A percentile compares a stretch with the other conserved stretches of the same genome.
Conservation (phyloP, 2,113 vertebrate genomes). For the Holacanthus passer region DNA sequence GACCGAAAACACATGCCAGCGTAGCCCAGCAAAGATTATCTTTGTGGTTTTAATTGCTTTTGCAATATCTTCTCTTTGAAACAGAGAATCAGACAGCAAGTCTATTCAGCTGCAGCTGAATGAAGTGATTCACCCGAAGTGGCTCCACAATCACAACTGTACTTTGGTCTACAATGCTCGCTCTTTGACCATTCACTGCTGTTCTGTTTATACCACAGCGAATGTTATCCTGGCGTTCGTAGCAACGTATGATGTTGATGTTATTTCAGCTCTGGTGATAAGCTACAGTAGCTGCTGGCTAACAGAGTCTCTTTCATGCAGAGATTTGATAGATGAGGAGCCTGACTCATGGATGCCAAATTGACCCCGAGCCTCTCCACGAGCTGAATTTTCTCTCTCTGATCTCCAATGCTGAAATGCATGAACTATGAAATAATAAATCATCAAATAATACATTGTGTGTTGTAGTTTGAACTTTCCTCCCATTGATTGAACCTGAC, state of each 20-base stretch:
- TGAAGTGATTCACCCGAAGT: slow-evolving; percentile 62
- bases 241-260: slow-evolving; percentile 47
- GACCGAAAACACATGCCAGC: background rate
- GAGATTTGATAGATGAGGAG: slow-evolving; percentile 54
- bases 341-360: slow-evolving; percentile 37
- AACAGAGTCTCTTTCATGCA: slow-evolving; percentile 67
- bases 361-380: slow-evolving; percentile 4
- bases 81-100: slow-evolving; percentile 37
- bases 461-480: background rate
- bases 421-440: background rate
- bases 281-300: slow-evolving; percentile 46
- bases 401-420: background rate
- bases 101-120: slow-evolving; percentile 65
- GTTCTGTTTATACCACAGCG: slow-evolving; percentile 51
- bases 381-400: background rate
- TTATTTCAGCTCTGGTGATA: slow-evolving; percentile 61
- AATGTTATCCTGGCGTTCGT: slow-evolving; percentile 45
- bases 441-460: background rate
- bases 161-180: slow-evolving; percentile 46
- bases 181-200: slow-evolving; percentile 72
- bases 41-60: slow-evolving; percentile 55
- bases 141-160: slow-evolving; percentile 60
- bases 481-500: background rate
- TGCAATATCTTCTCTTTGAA: slow-evolving; percentile 21
- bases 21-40: background rate